Percentiles rank a stretch among this genome's conserved stretches.
These are phyloP conservation scores for Eleginops maclovinus DNA, from an alignment of 2,113 vertebrate genomes.

Conservation along the genomic window DNA sequence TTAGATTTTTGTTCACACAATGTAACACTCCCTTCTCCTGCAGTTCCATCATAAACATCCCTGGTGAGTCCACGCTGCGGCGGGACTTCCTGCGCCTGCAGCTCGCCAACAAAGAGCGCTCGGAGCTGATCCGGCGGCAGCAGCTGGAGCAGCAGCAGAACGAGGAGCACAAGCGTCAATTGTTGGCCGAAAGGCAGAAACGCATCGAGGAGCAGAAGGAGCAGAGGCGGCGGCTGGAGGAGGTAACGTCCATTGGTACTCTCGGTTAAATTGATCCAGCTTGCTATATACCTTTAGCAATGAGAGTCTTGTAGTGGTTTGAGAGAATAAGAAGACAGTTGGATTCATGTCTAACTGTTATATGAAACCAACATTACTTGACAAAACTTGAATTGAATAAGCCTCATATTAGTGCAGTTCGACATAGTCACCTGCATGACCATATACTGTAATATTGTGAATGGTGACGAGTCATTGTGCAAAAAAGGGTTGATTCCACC, in stretches of 20 bases:
- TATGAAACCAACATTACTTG: too few relatives aligned
- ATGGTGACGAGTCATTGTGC: too few relatives aligned
- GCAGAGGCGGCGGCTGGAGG: conserved; percentile 94
- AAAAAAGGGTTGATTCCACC: background rate
- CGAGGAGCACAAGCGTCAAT: conserved; percentile 96
- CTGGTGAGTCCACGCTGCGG: conserved; percentile 94
- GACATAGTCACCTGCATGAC: too few relatives aligned
- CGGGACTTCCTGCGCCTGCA: conserved; percentile 97
- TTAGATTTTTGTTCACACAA: too few relatives aligned
- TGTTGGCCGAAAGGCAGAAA: conserved; percentile 97
- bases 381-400: too few relatives aligned
- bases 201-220: conserved; percentile 99
- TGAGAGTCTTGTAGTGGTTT: too few relatives aligned
- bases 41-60: conserved; percentile 97
- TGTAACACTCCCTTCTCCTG: background rate
- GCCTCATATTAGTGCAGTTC: too few relatives aligned
- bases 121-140: conserved; percentile 94
- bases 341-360: too few relatives aligned
- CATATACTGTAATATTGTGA: too few relatives aligned
- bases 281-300: too few relatives aligned
- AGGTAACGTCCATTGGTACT: conserved; percentile 81
- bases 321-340: too few relatives aligned
- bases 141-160: conserved; percentile 99
- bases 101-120: conserved; percentile 97
- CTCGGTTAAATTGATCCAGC: too few relatives aligned